Conservation (phyloP, 2,888 invertebrate genomes). For the Lepidocyrtoides sp. region DNA sequence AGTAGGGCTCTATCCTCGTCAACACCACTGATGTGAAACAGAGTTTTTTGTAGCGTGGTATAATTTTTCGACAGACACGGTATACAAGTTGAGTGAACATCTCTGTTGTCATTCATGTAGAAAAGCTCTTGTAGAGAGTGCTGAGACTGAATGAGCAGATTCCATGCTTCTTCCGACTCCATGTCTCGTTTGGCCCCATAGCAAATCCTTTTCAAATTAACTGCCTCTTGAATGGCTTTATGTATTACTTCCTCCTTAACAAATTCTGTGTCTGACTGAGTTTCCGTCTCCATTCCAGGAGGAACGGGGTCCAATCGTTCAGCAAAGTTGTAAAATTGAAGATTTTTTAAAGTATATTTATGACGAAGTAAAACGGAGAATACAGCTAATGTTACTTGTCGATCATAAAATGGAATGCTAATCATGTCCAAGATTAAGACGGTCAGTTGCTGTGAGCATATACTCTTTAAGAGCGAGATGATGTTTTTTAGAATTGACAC, state of each 20-base stretch:
- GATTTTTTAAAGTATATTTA: conserved; percentile 21
- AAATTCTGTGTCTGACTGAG: neutral
- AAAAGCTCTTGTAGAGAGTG: conserved; percentile 36
- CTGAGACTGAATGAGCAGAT: conserved; percentile 32
- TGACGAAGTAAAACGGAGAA: conserved; percentile 37
- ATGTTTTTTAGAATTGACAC: conserved; percentile 31
- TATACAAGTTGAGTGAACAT: neutral
- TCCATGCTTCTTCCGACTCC: conserved; percentile 55
- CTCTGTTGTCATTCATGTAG: conserved; percentile 63
- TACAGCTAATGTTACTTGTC: conserved; percentile 29
- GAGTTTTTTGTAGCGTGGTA: conserved; percentile 36
- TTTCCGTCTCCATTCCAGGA: conserved; percentile 18
- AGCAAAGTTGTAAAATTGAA: conserved; percentile 42
- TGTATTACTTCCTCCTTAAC: neutral
- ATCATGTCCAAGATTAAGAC: conserved; percentile 47
- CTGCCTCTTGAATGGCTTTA: conserved; percentile 41
- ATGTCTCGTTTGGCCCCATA: conserved; percentile 42
- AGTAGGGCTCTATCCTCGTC: conserved; percentile 11
- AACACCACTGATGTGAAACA: conserved; percentile 65
- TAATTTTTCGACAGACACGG: conserved; percentile 50
- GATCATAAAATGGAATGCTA: conserved; percentile 26
- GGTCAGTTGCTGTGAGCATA: conserved; percentile 33
- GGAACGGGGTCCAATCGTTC: conserved; percentile 24
- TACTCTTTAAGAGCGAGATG: neutral
- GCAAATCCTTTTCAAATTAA: conserved; percentile 49